Conservation (phyloP, 2,797 vertebrate genomes). For the Orestias chungarensis region DNA sequence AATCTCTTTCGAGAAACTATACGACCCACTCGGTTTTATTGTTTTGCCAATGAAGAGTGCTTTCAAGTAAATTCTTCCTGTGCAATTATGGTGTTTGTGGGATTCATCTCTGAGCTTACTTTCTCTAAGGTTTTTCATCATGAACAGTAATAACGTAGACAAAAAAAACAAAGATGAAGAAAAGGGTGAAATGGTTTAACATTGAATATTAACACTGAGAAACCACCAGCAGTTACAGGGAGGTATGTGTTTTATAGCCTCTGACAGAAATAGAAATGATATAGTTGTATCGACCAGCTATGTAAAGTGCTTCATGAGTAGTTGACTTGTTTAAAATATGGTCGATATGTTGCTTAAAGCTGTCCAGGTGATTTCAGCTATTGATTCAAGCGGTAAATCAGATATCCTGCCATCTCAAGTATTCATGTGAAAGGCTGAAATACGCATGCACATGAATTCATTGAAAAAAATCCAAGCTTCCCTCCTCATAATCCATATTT, state of each 20-base stretch:
- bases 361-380: slow-evolving; percentile 17
- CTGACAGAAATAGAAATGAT: slow-evolving; percentile 10
- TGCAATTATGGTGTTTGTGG: slow-evolving; percentile 8
- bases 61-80: slow-evolving; percentile 13
- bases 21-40: slow-evolving; percentile 11
- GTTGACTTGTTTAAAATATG: slow-evolving; percentile 22
- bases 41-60: slow-evolving; percentile 27
- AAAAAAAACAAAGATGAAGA: slow-evolving; percentile 8
- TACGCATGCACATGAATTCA: slow-evolving; percentile 1
- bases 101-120: slow-evolving; percentile 17
- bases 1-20: background rate
- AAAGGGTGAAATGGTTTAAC: background rate
- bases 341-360: slow-evolving; percentile 17
- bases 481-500: slow-evolving; percentile 1
- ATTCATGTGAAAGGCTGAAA: slow-evolving; percentile 5
- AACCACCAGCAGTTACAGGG: slow-evolving; percentile 9
- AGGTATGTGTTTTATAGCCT: slow-evolving; percentile 1
- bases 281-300: slow-evolving; percentile 18
- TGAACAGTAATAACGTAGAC: background rate
- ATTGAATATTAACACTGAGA: background rate
- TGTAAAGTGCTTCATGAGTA: slow-evolving; percentile 26
- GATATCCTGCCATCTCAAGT: slow-evolving; percentile 4
- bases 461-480: background rate
- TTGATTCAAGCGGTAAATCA: slow-evolving; percentile 33
- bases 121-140: slow-evolving; percentile 10